These are phyloP conservation scores for Oryctolagus cuniculus DNA, from an alignment of 2,113 vertebrate species.

Conservation along the genomic window DNA sequence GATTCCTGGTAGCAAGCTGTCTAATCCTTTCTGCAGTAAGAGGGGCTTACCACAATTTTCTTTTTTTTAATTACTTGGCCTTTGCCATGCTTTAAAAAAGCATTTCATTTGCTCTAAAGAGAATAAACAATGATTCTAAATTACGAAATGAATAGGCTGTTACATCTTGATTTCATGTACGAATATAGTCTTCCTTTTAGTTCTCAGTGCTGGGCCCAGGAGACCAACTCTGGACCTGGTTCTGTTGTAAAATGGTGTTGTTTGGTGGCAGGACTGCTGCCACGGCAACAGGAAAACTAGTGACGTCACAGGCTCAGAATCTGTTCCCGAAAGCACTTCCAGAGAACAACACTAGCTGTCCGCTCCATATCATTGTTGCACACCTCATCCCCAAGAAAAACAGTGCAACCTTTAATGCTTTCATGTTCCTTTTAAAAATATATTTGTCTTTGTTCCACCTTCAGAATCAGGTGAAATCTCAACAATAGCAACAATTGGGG, in stretches of 20 bases:
- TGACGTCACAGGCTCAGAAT: slow-evolving; percentile 43
- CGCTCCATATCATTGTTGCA: neutral
- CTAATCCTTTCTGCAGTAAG: slow-evolving; percentile 72
- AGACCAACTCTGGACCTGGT: neutral
- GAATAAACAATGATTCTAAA: slow-evolving; percentile 45
- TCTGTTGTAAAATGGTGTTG: slow-evolving; percentile 60
- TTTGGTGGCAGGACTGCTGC: slow-evolving; percentile 72
- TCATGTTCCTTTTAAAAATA: neutral
- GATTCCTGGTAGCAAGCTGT: slow-evolving; percentile 81
- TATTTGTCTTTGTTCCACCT: neutral
- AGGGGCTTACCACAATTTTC: slow-evolving; percentile 68
- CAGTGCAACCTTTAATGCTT: neutral
- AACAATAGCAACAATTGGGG: neutral
- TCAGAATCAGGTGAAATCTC: neutral
- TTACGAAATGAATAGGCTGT: slow-evolving; percentile 32
- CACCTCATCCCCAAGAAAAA: neutral
- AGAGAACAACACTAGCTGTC: neutral
- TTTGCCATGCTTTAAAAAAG: neutral
- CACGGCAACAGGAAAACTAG: slow-evolving; percentile 51
- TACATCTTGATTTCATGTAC: neutral
- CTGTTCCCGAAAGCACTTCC: slow-evolving; percentile 30
- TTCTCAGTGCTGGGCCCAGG: neutral
- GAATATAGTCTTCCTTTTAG: slow-evolving; percentile 20
- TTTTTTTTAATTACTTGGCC: slow-evolving; percentile 26
- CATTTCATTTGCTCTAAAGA: slow-evolving; percentile 36